These are phyloP conservation scores for Pomatorhinus ruficollis DNA, from an alignment of 2,113 vertebrate genomes.

Conservation along the genomic window DNA sequence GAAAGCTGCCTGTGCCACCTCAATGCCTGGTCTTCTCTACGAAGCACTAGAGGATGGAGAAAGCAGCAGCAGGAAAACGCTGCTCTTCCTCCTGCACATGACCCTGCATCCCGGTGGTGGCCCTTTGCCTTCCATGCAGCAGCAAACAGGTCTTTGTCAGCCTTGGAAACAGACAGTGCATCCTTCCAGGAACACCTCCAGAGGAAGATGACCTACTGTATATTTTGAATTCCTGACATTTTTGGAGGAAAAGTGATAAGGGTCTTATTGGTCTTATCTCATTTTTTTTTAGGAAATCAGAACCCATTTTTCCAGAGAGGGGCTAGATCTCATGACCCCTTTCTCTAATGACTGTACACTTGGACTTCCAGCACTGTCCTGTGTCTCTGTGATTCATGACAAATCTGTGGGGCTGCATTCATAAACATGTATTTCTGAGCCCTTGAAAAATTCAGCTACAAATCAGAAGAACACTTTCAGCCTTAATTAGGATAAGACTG, in stretches of 20 bases:
- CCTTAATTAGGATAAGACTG: background rate
- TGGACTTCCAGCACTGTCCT: background rate
- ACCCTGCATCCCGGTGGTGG: fast-evolving
- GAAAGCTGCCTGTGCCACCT: background rate
- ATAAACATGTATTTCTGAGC: background rate
- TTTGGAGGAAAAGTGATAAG: background rate
- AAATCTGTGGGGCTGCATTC: background rate
- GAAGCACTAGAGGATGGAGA: background rate
- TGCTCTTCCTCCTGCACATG: background rate
- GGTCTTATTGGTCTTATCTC: background rate
- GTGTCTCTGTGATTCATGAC: background rate
- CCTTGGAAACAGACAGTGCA: background rate
- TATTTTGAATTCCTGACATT: background rate
- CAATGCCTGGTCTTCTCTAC: fast-evolving
- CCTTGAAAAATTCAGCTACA: background rate
- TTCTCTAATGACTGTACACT: background rate
- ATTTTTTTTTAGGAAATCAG: background rate
- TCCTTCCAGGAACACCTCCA: background rate
- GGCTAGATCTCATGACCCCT: background rate
- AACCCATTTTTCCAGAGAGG: background rate
- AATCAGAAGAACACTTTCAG: background rate
- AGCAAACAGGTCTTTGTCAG: background rate
- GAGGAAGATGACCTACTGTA: background rate
- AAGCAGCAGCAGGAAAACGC: fast-evolving
- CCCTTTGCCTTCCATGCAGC: background rate